A percentile compares a stretch with the other conserved stretches of the same genome.
These are phyloP conservation scores for Cheilosia scutellata DNA, from an alignment of 2,888 invertebrate species.

Conservation along the genomic window DNA sequence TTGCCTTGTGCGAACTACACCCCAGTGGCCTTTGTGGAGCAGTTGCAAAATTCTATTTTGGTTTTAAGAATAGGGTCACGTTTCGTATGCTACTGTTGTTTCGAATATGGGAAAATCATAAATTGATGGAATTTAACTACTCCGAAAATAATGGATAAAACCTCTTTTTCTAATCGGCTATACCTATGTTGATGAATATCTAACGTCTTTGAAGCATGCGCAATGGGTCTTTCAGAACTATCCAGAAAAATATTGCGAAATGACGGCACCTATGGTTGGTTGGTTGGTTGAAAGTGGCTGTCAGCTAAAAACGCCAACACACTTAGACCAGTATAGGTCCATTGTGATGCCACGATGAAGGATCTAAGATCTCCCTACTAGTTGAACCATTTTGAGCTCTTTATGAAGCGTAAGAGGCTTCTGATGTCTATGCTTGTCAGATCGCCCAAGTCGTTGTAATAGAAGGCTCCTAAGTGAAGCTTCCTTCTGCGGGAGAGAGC, in stretches of 20 bases:
- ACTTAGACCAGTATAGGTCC: no score
- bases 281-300: no score
- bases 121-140: constrained; percentile 33
- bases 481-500: no score
- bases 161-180: constrained; percentile 42
- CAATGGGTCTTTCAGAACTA: constrained; percentile 39
- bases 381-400: no score
- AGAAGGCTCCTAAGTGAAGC: no score
- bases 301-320: no score
- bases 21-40: constrained; percentile 52
- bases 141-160: constrained; percentile 35
- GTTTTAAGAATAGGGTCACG: constrained; percentile 2
- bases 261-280: constrained; percentile 34
- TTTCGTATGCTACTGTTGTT: constrained; percentile 24
- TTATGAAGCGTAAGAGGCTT: no score
- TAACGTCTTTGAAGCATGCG: constrained; percentile 35
- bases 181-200: constrained; percentile 37
- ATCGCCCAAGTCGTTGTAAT: no score
- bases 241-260: constrained; percentile 35
- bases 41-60: constrained; percentile 11
- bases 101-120: constrained; percentile 17
- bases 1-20: constrained; percentile 38
- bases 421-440: no score
- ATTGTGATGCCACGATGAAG: no score
- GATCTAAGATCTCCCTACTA: no score